These are phyloP conservation scores for Lampris incognitus DNA, from an alignment of 2,113 vertebrate species.

Conservation along the genomic window DNA sequence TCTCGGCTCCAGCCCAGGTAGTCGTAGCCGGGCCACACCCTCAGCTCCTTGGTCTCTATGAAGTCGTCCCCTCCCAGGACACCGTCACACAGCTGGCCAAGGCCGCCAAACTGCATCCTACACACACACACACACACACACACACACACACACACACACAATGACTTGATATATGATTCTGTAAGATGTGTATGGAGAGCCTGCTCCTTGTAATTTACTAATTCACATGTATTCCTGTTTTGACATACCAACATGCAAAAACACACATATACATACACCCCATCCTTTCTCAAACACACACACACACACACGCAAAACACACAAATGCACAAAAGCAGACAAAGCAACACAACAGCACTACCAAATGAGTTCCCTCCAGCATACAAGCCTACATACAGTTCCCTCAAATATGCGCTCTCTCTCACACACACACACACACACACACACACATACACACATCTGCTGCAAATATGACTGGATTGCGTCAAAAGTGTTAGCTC, in stretches of 20 bases:
- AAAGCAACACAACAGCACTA: slow-evolving; percentile 33
- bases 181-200: slow-evolving; percentile 3
- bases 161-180: not conserved
- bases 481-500: slow-evolving; percentile 73
- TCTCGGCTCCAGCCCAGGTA: slow-evolving; percentile 91
- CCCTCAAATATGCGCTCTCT: not conserved
- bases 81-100: slow-evolving; percentile 91
- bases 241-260: slow-evolving; percentile 17
- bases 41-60: slow-evolving; percentile 86
- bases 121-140: not conserved
- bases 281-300: not conserved
- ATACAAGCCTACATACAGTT: not conserved
- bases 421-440: not conserved
- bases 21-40: slow-evolving; percentile 93
- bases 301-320: slow-evolving; percentile 6
- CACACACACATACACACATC: slow-evolving; percentile 44
- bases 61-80: slow-evolving; percentile 92
- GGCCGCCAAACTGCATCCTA: slow-evolving; percentile 91
- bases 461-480: slow-evolving; percentile 70
- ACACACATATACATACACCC: slow-evolving; percentile 21
- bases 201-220: not conserved
- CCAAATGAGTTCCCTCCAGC: slow-evolving; percentile 15
- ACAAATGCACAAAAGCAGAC: slow-evolving; percentile 2
- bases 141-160: no score
- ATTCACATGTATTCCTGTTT: not conserved